phyloP scores from a whole-genome alignment of 2,113 vertebrate genomes.

The Tragelaphus scriptus region DNA sequence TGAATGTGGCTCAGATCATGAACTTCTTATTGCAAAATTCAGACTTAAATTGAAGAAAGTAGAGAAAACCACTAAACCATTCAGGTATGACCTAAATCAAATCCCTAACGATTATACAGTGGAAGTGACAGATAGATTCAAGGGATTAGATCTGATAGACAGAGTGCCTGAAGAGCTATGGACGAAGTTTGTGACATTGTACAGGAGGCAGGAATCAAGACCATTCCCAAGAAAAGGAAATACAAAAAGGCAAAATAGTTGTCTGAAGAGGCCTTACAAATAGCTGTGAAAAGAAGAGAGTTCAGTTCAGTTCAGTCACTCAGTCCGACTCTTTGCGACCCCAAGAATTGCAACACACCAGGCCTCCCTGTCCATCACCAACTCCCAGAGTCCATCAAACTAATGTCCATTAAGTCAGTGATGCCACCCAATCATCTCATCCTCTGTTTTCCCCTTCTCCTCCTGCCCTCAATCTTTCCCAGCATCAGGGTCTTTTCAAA shows the following conservation, averaged over 20 bases:
- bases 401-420: not conserved
- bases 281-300: not conserved
- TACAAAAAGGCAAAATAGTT: not conserved
- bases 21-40: not conserved
- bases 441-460: too few relatives aligned
- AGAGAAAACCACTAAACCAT: not conserved
- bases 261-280: not conserved
- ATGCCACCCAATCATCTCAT: too few relatives aligned
- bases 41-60: not conserved
- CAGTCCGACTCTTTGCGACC: not conserved
- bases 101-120: not conserved
- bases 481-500: too few relatives aligned
- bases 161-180: not conserved
- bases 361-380: not conserved
- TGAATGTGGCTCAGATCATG: not conserved
- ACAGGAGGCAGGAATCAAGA: not conserved
- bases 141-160: not conserved
- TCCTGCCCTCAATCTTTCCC: too few relatives aligned
- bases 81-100: not conserved
- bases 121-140: not conserved
- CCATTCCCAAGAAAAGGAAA: not conserved
- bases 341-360: not conserved
- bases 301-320: not conserved
- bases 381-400: not conserved
- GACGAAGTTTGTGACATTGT: not conserved